These are phyloP conservation scores for Panurus biarmicus DNA, from an alignment of 2,113 vertebrate genomes.

Conservation along the genomic window DNA sequence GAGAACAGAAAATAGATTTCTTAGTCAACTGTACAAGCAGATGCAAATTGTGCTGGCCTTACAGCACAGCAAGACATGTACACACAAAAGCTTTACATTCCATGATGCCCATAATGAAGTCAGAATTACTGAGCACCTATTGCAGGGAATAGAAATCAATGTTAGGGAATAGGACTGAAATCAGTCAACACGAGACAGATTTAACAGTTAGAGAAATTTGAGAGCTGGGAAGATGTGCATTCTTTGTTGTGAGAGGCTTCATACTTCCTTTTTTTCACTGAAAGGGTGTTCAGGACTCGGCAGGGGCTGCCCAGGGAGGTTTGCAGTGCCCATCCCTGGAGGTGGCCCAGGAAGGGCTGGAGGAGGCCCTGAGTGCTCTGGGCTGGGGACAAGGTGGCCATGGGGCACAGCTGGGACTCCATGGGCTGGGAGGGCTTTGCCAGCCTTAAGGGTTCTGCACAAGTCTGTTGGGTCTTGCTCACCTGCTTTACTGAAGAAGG, in stretches of 20 bases:
- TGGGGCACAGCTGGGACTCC: fast-evolving
- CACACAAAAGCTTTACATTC: neutral
- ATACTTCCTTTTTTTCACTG: neutral
- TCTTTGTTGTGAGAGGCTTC: neutral
- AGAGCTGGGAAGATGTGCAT: neutral
- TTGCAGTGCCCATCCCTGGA: neutral
- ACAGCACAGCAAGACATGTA: neutral
- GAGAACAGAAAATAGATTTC: neutral
- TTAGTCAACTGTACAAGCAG: neutral
- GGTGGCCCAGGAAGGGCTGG: no score
- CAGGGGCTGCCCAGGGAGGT: neutral
- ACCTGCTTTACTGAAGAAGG: neutral
- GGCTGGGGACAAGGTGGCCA: no score
- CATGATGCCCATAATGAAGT: neutral
- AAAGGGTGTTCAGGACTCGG: neutral
- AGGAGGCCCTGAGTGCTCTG: no score
- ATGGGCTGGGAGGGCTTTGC: fast-evolving
- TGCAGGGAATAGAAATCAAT: neutral
- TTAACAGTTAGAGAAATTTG: neutral
- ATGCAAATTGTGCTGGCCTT: neutral
- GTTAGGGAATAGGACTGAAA: neutral
- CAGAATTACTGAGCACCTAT: neutral
- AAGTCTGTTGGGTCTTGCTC: neutral
- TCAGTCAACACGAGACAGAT: neutral
- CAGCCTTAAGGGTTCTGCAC: neutral